A percentile compares a stretch with the other conserved stretches of the same genome.
These are phyloP conservation scores for Apodemia zela DNA, from an alignment of 2,888 invertebrate genomes.

Conservation along the genomic window DNA sequence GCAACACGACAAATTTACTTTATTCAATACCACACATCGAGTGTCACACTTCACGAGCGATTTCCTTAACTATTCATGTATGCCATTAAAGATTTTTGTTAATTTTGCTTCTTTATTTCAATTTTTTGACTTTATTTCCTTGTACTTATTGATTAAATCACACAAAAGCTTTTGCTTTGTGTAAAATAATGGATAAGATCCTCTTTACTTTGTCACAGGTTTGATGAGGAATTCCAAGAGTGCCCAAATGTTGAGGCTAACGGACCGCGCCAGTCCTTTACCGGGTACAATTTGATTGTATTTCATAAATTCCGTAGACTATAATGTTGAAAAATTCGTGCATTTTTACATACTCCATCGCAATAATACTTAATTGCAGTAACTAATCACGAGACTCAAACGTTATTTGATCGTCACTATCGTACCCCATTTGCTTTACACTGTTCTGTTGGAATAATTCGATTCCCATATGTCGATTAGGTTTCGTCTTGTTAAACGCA, in stretches of 20 bases:
- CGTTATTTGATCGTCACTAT: constrained; percentile 54
- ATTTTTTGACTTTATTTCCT: constrained; percentile 21
- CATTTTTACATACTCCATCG: constrained; percentile 49
- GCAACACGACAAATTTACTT: constrained; percentile 27
- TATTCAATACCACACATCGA: constrained; percentile 15
- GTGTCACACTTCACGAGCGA: constrained; percentile 9
- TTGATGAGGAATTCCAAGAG: constrained; percentile 84
- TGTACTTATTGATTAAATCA: constrained; percentile 23
- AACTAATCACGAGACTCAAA: constrained; percentile 33
- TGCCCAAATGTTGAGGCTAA: constrained; percentile 83
- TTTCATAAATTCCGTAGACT: constrained; percentile 66
- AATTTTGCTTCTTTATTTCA: constrained; percentile 26
- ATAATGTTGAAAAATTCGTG: constrained; percentile 54
- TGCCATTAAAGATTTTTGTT: neutral
- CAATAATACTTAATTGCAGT: constrained; percentile 43
- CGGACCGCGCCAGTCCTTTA: constrained; percentile 82
- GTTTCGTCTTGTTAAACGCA: constrained; percentile 34
- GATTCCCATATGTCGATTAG: constrained; percentile 20
- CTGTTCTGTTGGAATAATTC: constrained; percentile 7
- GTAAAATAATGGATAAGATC: constrained; percentile 50
- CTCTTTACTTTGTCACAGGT: constrained; percentile 78
- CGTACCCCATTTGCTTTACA: constrained; percentile 14
- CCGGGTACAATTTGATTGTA: constrained; percentile 73
- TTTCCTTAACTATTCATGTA: neutral
- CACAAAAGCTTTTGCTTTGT: constrained; percentile 17